A percentile compares a stretch with the other conserved stretches of the same genome.
These are phyloP conservation scores for Zenarchopterus dispar DNA, from an alignment of 2,797 vertebrate genomes.

Conservation along the genomic window DNA sequence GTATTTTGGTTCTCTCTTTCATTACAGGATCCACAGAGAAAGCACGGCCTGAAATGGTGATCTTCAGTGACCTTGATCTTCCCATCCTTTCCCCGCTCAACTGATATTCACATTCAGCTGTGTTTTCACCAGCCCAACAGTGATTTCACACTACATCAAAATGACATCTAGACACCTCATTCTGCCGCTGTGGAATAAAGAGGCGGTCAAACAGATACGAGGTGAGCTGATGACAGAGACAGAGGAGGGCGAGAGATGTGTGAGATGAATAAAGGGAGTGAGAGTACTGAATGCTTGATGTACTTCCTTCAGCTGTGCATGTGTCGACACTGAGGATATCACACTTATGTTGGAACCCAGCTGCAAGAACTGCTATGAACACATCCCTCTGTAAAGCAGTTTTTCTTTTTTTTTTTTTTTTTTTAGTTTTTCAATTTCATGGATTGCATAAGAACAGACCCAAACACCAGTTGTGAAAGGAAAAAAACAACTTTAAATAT, in stretches of 20 bases:
- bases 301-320: conserved; percentile 50
- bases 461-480: no score
- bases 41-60: no score
- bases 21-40: no score
- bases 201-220: conserved; percentile 16
- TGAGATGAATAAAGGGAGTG: conserved; percentile 50
- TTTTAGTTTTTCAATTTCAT: no score
- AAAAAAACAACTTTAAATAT: no score
- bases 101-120: no score
- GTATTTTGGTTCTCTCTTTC: no score
- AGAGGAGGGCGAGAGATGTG: conserved; percentile 28
- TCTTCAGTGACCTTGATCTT: no score
- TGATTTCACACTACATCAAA: conserved; percentile 78
- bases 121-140: conserved; percentile 57
- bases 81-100: no score
- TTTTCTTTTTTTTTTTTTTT: no score
- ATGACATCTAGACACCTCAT: conserved; percentile 63
- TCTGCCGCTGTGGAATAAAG: conserved; percentile 27
- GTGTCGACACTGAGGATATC: conserved; percentile 9
- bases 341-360: conserved; percentile 4
- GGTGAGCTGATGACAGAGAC: conserved; percentile 34
- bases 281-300: conserved; percentile 74
- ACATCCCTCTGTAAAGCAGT: not conserved
- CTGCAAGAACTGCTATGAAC: not conserved
- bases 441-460: no score